phyloP scores from a whole-genome alignment of 2,888 invertebrate species.

The Philereme vetulata region DNA sequence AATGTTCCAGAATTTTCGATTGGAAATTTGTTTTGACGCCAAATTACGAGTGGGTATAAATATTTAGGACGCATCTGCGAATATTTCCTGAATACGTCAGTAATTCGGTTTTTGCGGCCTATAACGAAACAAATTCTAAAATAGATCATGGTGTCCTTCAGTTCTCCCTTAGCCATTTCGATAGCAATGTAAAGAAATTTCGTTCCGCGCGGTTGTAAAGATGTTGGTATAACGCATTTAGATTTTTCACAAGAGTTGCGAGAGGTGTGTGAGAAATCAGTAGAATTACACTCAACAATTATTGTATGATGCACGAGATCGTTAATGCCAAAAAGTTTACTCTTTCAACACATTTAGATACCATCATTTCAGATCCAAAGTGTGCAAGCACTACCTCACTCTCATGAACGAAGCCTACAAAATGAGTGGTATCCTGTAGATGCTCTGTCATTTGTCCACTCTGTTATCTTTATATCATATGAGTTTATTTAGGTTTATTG shows the following conservation, averaged over 20 bases:
- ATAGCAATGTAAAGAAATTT: not conserved
- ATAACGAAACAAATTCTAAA: constrained; percentile 29
- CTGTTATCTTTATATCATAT: too few relatives aligned
- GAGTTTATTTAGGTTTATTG: too few relatives aligned
- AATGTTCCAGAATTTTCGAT: constrained; percentile 27
- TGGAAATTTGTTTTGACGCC: constrained; percentile 20
- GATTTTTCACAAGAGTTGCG: not conserved
- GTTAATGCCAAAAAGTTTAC: constrained; percentile 11
- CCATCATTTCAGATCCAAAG: too few relatives aligned
- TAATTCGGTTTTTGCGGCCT: constrained; percentile 21
- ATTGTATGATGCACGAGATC: not conserved
- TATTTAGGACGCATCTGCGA: constrained; percentile 29
- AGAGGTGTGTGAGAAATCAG: not conserved
- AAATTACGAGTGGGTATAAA: constrained; percentile 19
- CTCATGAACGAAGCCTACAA: too few relatives aligned
- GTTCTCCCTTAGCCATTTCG: constrained; percentile 10
- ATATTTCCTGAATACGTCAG: constrained; percentile 38
- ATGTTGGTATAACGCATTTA: too few relatives aligned
- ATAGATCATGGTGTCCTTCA: constrained; percentile 24
- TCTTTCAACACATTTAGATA: constrained; percentile 16
- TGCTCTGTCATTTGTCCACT: too few relatives aligned
- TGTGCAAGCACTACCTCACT: too few relatives aligned
- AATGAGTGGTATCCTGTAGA: too few relatives aligned
- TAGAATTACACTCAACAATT: constrained; percentile 1
- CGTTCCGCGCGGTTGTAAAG: not conserved